These are phyloP conservation scores for Litocranius walleri DNA, from an alignment of 2,113 vertebrate species.

Conservation along the genomic window DNA sequence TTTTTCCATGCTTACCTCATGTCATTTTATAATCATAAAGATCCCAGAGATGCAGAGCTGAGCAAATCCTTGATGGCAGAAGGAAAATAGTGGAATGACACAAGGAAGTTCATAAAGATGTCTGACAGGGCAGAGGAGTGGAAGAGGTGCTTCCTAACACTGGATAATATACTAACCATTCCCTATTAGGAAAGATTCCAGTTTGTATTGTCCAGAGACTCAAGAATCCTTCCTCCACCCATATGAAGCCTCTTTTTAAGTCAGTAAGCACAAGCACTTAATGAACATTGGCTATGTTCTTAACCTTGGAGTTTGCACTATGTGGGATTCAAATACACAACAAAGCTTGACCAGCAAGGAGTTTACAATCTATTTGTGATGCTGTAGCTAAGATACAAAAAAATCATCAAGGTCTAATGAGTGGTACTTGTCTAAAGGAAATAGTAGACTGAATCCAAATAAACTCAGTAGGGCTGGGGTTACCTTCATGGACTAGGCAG, in stretches of 20 bases:
- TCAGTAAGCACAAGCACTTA: neutral
- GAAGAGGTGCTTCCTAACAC: neutral
- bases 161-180: neutral
- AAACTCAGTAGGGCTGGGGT: neutral
- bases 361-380: neutral
- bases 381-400: neutral
- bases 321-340: neutral
- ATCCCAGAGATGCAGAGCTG: neutral
- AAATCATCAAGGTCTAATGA: neutral
- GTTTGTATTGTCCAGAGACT: neutral
- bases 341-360: neutral
- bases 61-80: neutral
- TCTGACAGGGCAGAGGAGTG: neutral
- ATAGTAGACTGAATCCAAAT: neutral
- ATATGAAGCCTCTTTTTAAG: neutral
- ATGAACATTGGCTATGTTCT: neutral
- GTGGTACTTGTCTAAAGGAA: neutral
- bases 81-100: neutral
- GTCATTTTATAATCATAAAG: neutral
- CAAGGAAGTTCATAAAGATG: neutral
- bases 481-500: neutral
- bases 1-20: conserved; percentile 29
- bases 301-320: neutral
- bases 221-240: neutral
- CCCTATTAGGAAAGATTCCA: neutral